Base-by-base conservation (phyloP, 2,888 invertebrate species). In the Dynastes grantii region DNA sequence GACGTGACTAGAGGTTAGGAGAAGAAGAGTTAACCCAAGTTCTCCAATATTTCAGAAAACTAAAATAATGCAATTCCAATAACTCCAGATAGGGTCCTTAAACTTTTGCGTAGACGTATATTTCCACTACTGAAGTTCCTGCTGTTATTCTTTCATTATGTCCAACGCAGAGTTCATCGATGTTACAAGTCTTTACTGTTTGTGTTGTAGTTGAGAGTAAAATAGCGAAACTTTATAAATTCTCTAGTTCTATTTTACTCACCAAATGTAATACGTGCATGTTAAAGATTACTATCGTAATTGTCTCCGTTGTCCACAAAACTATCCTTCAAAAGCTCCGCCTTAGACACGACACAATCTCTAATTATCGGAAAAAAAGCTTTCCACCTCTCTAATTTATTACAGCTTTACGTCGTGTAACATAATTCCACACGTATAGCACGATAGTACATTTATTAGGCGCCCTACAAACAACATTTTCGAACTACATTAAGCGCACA, bases 401-500 rank as follows among this genome's bases (percentile, higher is more conserved):
- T 64, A 29, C 63, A 32, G 9, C 27, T 32, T 32, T 37, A 32
- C 29, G 63, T 64, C 37, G 9, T 64, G 37, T 63, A 63, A 6
- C 29, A 63, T 2, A 63, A 22, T 6, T 5, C 13, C 6, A 22
- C 8, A 45, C 8, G 32, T 5, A 37, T 45, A 45, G 11, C 8
- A 45, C 11, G 8, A 37, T 6, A 8, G 22, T 58, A 58, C 55
- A 58, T 58, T 58, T 58, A 58, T 37, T 64, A n/a, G 16, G 65
- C 22, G 16, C 40, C 22, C 3, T 67, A 45, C 45, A 67, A 40
- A 67, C 37, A 65, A 37, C 9, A 67, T 40, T 67, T 40, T 37
- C 65, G 16, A 67, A 67, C 65, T n/a, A 37, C 22, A 71, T 58
- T 53, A 58, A 71, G 45, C 22, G 16, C 16, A 40, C 9, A 22